phyloP scores from a whole-genome alignment of 2,888 invertebrate genomes.

The Agrotis puta region DNA sequence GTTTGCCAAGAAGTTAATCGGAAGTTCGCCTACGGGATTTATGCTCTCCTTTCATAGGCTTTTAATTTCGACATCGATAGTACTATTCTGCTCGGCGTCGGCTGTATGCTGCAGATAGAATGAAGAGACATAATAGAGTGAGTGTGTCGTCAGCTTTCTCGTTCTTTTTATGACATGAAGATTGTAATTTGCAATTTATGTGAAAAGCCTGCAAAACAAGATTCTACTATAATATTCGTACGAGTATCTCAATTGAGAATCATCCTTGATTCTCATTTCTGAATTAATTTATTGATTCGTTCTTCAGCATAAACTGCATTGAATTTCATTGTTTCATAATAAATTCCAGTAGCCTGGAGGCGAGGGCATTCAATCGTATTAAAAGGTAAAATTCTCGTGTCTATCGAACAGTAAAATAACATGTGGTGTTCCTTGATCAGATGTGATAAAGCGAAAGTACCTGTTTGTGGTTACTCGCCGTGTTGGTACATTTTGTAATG shows the following conservation, averaged over 20 bases:
- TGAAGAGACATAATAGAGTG: constrained; percentile 24
- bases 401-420: constrained; percentile 55
- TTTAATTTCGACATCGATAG: constrained; percentile 27
- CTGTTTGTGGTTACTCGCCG: constrained; percentile 54
- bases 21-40: constrained; percentile 19
- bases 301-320: neutral
- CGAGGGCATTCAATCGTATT: constrained; percentile 29
- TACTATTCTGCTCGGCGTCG: constrained; percentile 19
- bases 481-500: constrained; percentile 64
- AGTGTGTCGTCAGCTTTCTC: constrained; percentile 46
- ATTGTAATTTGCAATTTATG: constrained; percentile 22
- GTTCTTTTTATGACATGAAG: constrained; percentile 32
- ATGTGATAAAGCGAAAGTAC: constrained; percentile 73
- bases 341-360: constrained; percentile 20
- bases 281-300: constrained; percentile 7
- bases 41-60: constrained; percentile 13
- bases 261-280: constrained; percentile 9
- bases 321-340: constrained; percentile 24
- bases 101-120: constrained; percentile 20
- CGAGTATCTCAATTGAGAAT: constrained; percentile 10
- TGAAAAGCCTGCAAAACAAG: constrained; percentile 4
- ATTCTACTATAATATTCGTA: constrained; percentile 25
- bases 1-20: constrained; percentile 32
- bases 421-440: constrained; percentile 58
- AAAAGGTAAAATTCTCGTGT: constrained; percentile 38